Evolutionary conservation across 2,113 vertebrate species (phyloP), one percentile per base, ranked within the genome.

Genomic region (Zosterops lateralis): DNA sequence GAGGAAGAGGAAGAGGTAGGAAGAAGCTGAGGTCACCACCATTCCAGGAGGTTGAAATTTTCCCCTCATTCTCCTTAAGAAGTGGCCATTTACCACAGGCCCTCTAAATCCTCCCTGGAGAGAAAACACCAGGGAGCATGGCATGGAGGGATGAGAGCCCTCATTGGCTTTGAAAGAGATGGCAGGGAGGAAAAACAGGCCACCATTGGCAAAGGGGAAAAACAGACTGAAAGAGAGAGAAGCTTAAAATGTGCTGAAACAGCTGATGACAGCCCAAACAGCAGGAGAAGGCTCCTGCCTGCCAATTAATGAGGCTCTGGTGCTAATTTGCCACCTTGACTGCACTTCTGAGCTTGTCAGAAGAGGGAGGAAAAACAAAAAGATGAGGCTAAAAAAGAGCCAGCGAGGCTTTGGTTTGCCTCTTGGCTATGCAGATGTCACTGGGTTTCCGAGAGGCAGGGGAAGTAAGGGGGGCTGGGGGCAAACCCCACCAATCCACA

Each of bases 321-420:
- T 17, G 89, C 91, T 97, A 97, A 97, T 97, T 97, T 98, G 90
- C 96, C 95, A 97, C 97, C 97, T 97, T 93, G 73, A 87, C 86
- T 87, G 91, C 58, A 93, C 92, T 97, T 96, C 94, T 95, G 96
- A 97, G 94, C 86, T 94, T 96, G 95, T 94, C 96, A 95, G 85
- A 86, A 90, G 76, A 17, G 53, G 31, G 15, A 47, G 28, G 65
- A 38, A 25, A 51, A 86, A 32, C 38, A 28, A 72, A 90, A 54
- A 61, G 61, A 68, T 0, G 5, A 92, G 32, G 83, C 92, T 92
- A 14, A 78, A 83, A 78, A 38, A 62, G 93, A 91, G 76, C 84
- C 0, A 2, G 40, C 0, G 10, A 92, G 72, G 64, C 61, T 96
- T 95, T 5, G 12, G 93, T 28, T 93, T 81, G 66, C 92, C 92